phyloP scores from a whole-genome alignment of 2,888 invertebrate species.

The Spodoptera picta region DNA sequence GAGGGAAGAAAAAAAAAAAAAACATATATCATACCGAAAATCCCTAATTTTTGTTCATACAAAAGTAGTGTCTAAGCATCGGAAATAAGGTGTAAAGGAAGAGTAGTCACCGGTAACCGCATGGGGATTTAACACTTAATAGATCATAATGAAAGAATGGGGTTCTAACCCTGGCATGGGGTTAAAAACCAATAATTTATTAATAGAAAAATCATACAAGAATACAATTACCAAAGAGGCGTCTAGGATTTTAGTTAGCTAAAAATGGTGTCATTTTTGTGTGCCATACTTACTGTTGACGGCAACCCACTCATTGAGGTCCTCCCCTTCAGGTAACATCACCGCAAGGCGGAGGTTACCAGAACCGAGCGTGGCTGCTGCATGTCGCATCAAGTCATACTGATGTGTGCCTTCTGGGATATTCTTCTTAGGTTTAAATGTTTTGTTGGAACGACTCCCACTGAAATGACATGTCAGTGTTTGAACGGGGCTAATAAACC shows the following conservation, averaged over 20 bases:
- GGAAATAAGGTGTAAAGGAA: no score
- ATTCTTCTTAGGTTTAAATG: conserved; percentile 99
- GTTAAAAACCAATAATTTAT: no score
- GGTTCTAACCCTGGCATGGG: no score
- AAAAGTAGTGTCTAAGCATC: no score
- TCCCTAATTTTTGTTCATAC: no score
- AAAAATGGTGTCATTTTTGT: not conserved
- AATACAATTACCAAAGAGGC: no score
- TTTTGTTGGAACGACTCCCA: conserved; percentile 97
- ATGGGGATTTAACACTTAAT: no score
- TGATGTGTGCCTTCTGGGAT: conserved; percentile 99
- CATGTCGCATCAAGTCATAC: conserved; percentile 99
- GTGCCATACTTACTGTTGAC: conserved; percentile 96
- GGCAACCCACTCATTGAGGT: conserved; percentile 99
- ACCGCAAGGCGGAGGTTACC: conserved; percentile 99
- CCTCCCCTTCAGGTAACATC: conserved; percentile 99
- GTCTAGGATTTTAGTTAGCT: not conserved
- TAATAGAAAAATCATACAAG: no score
- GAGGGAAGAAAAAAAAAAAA: no score
- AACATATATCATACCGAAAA: no score
- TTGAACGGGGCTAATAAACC: not conserved
- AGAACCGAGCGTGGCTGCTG: conserved; percentile 99
- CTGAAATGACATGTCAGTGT: conserved; percentile 75
- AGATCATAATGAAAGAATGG: no score
- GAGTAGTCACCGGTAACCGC: no score